phyloP scores from a whole-genome alignment of 1,140 invertebrate species.

The Achroia grisella region DNA sequence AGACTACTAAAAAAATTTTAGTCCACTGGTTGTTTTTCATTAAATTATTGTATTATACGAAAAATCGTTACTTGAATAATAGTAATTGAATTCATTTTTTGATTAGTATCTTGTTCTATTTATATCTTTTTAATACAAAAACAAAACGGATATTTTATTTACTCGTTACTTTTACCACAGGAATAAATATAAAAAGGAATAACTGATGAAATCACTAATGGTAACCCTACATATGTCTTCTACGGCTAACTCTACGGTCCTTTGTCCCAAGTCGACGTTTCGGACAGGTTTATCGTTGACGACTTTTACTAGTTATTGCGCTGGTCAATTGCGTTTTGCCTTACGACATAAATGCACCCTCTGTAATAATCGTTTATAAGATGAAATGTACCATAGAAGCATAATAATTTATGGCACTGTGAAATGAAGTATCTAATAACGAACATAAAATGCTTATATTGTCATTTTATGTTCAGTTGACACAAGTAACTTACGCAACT shows the following conservation, averaged over 20 bases:
- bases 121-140: too few relatives aligned
- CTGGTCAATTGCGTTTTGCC: constrained; percentile 29
- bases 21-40: too few relatives aligned
- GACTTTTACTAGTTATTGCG: constrained; percentile 60
- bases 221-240: constrained; percentile 34
- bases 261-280: constrained; percentile 44
- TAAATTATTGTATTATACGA: too few relatives aligned
- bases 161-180: too few relatives aligned
- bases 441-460: neutral
- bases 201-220: neutral
- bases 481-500: too few relatives aligned
- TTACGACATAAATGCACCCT: constrained; percentile 52
- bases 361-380: constrained; percentile 40
- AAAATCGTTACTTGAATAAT: too few relatives aligned
- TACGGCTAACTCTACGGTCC: constrained; percentile 19
- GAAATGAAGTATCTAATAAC: constrained; percentile 16
- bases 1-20: too few relatives aligned
- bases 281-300: constrained; percentile 47
- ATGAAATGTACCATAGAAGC: constrained; percentile 43
- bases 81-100: too few relatives aligned
- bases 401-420: constrained; percentile 19
- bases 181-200: too few relatives aligned
- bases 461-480: too few relatives aligned
- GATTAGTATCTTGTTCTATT: too few relatives aligned
- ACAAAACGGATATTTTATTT: too few relatives aligned